Evolutionary conservation across 53 echinoderm and acorn worm genomes (phyloP).

Genomic region (Paracentrotus lividus): DNA sequence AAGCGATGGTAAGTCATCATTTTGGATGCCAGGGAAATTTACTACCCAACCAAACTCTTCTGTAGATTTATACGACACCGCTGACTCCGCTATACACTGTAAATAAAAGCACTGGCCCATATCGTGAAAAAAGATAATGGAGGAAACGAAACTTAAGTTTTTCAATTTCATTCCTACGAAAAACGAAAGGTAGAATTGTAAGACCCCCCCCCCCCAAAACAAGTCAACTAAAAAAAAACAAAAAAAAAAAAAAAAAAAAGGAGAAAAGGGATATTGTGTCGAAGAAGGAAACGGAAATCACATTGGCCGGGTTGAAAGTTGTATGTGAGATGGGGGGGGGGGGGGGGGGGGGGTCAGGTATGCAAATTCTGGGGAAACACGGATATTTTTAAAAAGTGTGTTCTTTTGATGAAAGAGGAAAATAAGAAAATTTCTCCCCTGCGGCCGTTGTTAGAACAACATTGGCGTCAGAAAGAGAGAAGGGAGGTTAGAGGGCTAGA

Average conservation of each 20-base stretch:
- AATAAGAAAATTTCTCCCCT: slow-evolving; percentile 23
- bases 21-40: slow-evolving; percentile 6
- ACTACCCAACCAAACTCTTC: not conserved
- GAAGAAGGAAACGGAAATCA: not conserved
- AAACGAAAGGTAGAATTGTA: not conserved
- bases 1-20: not conserved
- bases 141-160: not conserved
- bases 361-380: slow-evolving; percentile 5
- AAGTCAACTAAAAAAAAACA: too few species aligned
- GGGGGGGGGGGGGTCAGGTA: not conserved
- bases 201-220: not conserved
- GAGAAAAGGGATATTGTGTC: not conserved
- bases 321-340: not conserved
- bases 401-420: not conserved
- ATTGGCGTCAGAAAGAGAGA: slow-evolving; percentile 25
- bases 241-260: too few species aligned
- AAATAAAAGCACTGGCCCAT: slow-evolving; percentile 44
- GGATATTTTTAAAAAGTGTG: slow-evolving; percentile 48
- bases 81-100: not conserved
- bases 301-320: not conserved
- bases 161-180: not conserved
- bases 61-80: slow-evolving; percentile 51
- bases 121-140: not conserved
- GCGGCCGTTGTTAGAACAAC: slow-evolving; percentile 51
- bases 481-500: not conserved